Base-by-base conservation (phyloP, 2,888 invertebrate species). In the Eupithecia subfuscata region DNA sequence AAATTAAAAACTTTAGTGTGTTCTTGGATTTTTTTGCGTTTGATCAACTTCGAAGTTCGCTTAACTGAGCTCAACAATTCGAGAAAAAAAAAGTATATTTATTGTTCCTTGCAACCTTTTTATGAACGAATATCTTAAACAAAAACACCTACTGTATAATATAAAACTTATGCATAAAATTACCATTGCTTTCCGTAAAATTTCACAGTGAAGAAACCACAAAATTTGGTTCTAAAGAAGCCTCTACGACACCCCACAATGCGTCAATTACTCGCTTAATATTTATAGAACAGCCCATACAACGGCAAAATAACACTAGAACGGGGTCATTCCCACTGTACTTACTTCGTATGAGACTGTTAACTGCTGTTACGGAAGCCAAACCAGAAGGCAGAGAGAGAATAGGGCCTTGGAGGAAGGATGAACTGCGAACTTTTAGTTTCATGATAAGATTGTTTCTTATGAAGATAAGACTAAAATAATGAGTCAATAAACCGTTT, bases 301-400 rank as follows among this genome's bases (percentile, higher is more conserved):
- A 81, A 75, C 34, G 56, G 68, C 64, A 63, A 71, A 82, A 81
- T 82, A 84, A 85, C 84, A 85, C 82, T 84, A 82, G 78, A 81
- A 81, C 81, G 79, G 81, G 78, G 75, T 82, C 82, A 84, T 83
- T 84, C 84, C 81, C 81, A 78, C 83, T 77, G 81, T 68, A 77
- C 78, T 79, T 77, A 81, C 74, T 70, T 74, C 43, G 45, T 78
- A 79, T 84, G 81, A 84, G 80, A 75, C 75, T 75, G 83, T 81
- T 84, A 86, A 87, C 83, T 85, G 84, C 84, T 86, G 86, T 85
- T 86, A 86, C 84, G 85, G 84, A 86, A 85, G 83, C 84, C 85
- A 86, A 88, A 88, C 86, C 86, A 83, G 82, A 81, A 82, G 80
- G 80, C 83, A 79, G 82, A 80, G 85, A 79, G 82, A 80, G 85